Evolutionary conservation across 1,140 invertebrate genomes (phyloP), one percentile per base, ranked within the genome.

Genomic region (Pectinophora gossypiella): DNA sequence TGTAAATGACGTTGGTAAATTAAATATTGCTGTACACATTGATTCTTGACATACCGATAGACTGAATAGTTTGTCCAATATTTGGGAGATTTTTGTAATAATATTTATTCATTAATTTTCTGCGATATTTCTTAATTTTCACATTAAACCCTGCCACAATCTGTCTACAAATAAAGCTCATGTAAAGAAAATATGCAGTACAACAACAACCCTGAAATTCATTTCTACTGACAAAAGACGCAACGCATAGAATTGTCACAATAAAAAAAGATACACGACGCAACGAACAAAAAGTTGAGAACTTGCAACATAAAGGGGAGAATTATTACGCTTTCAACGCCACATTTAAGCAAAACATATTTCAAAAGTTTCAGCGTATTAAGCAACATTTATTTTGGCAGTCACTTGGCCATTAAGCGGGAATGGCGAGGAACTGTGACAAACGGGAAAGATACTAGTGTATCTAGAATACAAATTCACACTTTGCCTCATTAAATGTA

Each of bases 361-460:
- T 86, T 86, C 83, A 86, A 83, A 86, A 86, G 78, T 86, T 86
- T 40, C 36, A 40, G 36, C 36, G 36, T 40, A 40, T 86, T 86
- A 84, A 84, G 80, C 80, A 84, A 84, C 80, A 84, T 86, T 86
- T 83, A 86, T 86, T 86, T 86, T 86, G 82, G 82, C 82, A 85
- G 75, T 76, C 77, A 77, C 75, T 84, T 64, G 66, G 64, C 79
- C 69, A 83, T 85, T 79, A 81, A 66, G 66, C 55, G 56, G 43
- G 49, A 63, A 57, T 45, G 46, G 56, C 55, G 56, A 48, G 62
- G 55, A 68, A 68, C 74, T 79, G 75, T 76, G 76, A 76, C 74
- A 79, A 79, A 72, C 62, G 27, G 27, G 27, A 7, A n/a, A 1
- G 27, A 7, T 32, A 32, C 27, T 18, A 65, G 54, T 42, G 56